Conservation (phyloP, 1,140 invertebrate genomes). For the Drosophila pseudoobscura region DNA sequence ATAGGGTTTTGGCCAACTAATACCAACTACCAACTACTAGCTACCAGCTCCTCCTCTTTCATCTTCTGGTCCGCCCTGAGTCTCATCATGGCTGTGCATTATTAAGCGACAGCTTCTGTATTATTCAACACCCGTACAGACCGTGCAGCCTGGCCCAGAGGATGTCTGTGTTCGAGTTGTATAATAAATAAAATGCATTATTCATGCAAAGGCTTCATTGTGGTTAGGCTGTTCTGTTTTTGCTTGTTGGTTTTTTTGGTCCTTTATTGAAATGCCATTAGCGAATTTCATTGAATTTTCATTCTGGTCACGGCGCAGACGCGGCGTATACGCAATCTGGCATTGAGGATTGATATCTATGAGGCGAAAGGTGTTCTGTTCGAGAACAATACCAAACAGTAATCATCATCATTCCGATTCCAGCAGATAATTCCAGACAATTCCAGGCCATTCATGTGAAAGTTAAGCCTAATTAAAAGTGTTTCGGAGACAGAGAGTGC, state of each 20-base stretch:
- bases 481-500: background rate
- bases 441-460: constrained; percentile 42
- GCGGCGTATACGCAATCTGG: constrained; percentile 70
- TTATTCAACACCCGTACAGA: constrained; percentile 30
- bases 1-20: constrained; percentile 12
- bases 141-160: constrained; percentile 14
- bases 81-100: constrained; percentile 32
- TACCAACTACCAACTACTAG: too few species aligned
- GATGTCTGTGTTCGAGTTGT: constrained; percentile 39
- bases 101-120: constrained; percentile 42
- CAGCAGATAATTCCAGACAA: constrained; percentile 36
- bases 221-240: constrained; percentile 50
- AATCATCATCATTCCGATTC: constrained; percentile 27
- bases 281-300: constrained; percentile 36
- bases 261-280: constrained; percentile 75
- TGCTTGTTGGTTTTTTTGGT: constrained; percentile 23
- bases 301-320: constrained; percentile 29
- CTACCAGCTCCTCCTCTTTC: background rate
- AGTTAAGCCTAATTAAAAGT: constrained; percentile 56
- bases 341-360: constrained; percentile 40
- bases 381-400: constrained; percentile 61
- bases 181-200: constrained; percentile 62
- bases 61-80: background rate
- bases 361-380: constrained; percentile 1
- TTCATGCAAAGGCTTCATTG: constrained; percentile 61